These are phyloP conservation scores for Stegophylla sp. DNA, from an alignment of 2,888 invertebrate genomes.

Conservation along the genomic window DNA sequence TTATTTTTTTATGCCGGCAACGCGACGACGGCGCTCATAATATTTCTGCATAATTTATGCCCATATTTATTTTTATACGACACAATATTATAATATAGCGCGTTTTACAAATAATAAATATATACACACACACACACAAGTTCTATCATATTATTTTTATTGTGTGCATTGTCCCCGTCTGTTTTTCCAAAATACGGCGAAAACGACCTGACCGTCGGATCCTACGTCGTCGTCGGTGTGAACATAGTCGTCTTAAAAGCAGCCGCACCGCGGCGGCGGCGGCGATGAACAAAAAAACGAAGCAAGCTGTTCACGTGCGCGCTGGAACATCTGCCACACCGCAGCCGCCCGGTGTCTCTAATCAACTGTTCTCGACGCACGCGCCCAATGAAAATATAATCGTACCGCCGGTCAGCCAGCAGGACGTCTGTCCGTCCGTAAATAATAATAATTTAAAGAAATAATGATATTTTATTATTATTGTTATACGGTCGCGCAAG, in stretches of 20 bases:
- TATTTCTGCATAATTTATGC: no score
- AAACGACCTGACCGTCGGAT: no score
- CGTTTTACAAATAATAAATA: no score
- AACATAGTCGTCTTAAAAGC: constrained; percentile 24
- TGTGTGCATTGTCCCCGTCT: not conserved
- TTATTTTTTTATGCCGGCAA: not conserved
- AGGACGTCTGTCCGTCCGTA: constrained; percentile 35
- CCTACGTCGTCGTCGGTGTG: constrained; percentile 18
- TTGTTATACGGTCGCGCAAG: constrained; percentile 10
- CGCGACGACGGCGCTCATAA: not conserved
- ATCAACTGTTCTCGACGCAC: constrained; percentile 29
- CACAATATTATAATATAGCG: not conserved
- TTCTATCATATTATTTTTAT: no score
- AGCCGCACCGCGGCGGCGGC: constrained; percentile 31
- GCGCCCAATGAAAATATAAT: not conserved
- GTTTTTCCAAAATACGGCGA: no score
- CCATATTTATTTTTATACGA: not conserved
- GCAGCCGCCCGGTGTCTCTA: constrained; percentile 32
- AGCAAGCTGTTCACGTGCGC: constrained; percentile 57
- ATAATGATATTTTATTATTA: constrained; percentile 19
- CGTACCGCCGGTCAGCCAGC: constrained; percentile 23
- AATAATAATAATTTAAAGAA: constrained; percentile 1
- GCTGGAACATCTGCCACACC: constrained; percentile 46
- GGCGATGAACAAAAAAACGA: constrained; percentile 24
- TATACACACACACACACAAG: no score